Conservation (phyloP, 92 coral and sea anemone species). For the Actinernus sp. region DNA sequence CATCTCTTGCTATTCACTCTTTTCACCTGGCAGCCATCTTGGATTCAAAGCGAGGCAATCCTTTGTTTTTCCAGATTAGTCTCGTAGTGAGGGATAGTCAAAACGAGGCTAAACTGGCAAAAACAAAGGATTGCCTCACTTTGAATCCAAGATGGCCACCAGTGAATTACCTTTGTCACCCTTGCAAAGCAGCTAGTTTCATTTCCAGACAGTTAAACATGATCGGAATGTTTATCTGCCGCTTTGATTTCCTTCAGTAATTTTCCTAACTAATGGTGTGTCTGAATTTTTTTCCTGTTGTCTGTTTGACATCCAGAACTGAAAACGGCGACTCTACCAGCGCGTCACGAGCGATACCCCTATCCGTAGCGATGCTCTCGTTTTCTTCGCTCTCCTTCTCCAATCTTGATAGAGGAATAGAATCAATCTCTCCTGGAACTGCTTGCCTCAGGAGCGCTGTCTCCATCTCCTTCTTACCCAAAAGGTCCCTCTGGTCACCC, state of each 20-base stretch:
- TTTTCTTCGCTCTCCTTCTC: slow-evolving; percentile 88
- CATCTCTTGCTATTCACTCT: no score
- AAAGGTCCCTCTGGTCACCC: slow-evolving; percentile 77
- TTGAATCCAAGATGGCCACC: no score
- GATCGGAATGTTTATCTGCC: no score
- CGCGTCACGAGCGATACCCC: slow-evolving; percentile 84
- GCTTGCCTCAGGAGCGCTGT: slow-evolving; percentile 67
- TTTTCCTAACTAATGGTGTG: slow-evolving; percentile 60
- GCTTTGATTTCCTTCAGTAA: neutral
- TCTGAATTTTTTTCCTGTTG: slow-evolving; percentile 86
- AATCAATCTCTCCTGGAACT: slow-evolving; percentile 76
- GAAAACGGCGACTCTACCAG: slow-evolving; percentile 96
- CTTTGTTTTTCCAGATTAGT: no score
- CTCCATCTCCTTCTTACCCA: slow-evolving; percentile 70
- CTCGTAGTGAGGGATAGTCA: no score
- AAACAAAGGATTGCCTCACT: no score
- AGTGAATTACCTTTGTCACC: no score
- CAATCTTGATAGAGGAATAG: slow-evolving; percentile 83
- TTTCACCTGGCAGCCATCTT: no score
- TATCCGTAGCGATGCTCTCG: slow-evolving; percentile 82
- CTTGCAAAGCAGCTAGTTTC: no score
- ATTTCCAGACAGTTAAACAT: no score
- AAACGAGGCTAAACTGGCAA: no score
- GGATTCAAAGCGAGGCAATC: no score
- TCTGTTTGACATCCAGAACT: slow-evolving; percentile 83